These are phyloP conservation scores for Anthoscopus minutus DNA, from an alignment of 2,113 vertebrate species.

Conservation along the genomic window DNA sequence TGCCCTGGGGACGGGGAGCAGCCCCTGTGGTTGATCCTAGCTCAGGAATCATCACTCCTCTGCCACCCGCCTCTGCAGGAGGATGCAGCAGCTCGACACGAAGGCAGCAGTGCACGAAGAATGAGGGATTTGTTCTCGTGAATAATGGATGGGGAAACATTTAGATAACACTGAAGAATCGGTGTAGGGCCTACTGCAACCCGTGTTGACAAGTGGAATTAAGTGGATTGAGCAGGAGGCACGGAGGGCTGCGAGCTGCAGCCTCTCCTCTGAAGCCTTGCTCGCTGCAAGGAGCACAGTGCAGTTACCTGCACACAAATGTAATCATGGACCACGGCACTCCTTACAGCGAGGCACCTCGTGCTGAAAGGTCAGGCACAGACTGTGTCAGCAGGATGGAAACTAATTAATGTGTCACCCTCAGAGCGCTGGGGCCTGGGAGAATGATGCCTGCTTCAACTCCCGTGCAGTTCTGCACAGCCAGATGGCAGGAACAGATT, in stretches of 20 bases:
- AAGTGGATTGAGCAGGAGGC: background rate
- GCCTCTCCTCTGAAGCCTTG: background rate
- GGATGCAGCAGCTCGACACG: background rate
- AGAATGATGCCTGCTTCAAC: background rate
- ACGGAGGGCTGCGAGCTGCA: background rate
- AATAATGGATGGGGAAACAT: slow-evolving; percentile 11
- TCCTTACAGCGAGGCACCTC: background rate
- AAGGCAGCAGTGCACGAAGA: background rate
- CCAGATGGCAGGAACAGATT: background rate
- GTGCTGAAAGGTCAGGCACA: background rate
- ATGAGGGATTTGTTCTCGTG: background rate
- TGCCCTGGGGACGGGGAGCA: background rate
- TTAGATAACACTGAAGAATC: background rate
- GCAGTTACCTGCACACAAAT: background rate
- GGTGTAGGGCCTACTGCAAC: background rate
- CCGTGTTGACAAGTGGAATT: background rate
- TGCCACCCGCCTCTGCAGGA: background rate
- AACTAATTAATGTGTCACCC: background rate
- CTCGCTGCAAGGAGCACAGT: accelerated
- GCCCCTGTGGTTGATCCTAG: background rate
- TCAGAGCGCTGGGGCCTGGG: background rate
- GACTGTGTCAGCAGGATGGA: background rate
- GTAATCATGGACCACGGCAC: accelerated
- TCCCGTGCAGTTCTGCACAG: background rate
- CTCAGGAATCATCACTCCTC: background rate